Evolutionary conservation across 2,113 vertebrate genomes (phyloP).

Genomic region (Elanoides forficatus): DNA sequence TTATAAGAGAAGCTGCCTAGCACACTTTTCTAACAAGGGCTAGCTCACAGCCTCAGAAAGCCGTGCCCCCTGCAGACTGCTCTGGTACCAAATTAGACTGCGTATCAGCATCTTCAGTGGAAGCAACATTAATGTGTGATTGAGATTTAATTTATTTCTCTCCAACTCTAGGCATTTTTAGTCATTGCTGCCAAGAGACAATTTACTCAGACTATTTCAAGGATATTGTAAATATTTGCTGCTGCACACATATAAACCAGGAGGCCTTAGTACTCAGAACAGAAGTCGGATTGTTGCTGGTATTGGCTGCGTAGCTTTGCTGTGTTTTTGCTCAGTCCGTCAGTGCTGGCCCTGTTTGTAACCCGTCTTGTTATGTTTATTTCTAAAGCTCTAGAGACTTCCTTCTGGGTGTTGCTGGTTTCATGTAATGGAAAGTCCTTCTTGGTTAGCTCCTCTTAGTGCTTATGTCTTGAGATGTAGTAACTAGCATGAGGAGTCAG

Average conservation of each 20-base stretch:
- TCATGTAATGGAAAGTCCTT: neutral
- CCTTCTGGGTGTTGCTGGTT: neutral
- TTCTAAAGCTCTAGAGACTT: neutral
- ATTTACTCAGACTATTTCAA: conserved; percentile 30
- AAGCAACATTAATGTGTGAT: neutral
- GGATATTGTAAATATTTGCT: conserved; percentile 60
- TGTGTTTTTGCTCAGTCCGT: neutral
- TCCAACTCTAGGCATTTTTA: neutral
- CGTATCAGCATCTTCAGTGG: neutral
- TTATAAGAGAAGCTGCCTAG: neutral
- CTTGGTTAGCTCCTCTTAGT: neutral
- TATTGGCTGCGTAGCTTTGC: neutral
- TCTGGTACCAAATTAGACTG: neutral
- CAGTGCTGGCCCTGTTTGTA: conserved; percentile 2
- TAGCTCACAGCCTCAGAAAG: neutral
- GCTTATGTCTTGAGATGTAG: neutral
- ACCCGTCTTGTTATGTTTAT: neutral
- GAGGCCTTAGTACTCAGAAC: conserved; percentile 10
- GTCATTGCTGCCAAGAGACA: conserved; percentile 18
- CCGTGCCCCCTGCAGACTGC: neutral
- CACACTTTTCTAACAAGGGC: accelerated
- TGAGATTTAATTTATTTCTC: conserved; percentile 26
- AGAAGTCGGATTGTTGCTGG: conserved; percentile 36
- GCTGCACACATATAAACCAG: neutral
- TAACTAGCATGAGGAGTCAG: neutral